A percentile compares a stretch with the other conserved stretches of the same genome.
Evolutionary conservation across 2,797 vertebrate species (phyloP).

Genomic region (Enteromius argenteus): DNA sequence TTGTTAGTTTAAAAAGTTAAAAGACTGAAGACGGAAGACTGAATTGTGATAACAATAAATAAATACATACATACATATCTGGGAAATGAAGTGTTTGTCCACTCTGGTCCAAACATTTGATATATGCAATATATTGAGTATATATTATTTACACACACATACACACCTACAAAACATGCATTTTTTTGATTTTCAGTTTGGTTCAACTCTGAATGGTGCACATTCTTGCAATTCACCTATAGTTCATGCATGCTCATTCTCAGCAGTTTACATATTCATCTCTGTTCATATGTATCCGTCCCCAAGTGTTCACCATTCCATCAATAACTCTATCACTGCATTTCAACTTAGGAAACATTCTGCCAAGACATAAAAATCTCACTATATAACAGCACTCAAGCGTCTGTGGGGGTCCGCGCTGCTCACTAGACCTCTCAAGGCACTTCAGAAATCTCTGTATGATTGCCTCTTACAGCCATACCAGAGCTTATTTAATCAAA

Average conservation of each 20-base stretch:
- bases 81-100: neutral
- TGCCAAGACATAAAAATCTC: slow-evolving; percentile 42
- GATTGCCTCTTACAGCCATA: slow-evolving; percentile 60
- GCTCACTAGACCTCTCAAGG: slow-evolving; percentile 47
- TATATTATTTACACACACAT: no score
- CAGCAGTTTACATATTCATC: slow-evolving; percentile 13
- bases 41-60: no score
- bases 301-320: slow-evolving; percentile 10
- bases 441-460: slow-evolving; percentile 51
- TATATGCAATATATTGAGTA: no score
- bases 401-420: neutral
- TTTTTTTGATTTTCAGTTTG: neutral
- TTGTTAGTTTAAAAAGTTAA: no score
- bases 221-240: neutral
- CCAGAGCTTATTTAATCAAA: slow-evolving; percentile 70
- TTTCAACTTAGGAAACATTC: neutral
- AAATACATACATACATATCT: no score
- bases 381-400: slow-evolving; percentile 47
- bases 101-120: neutral
- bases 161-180: neutral
- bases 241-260: neutral
- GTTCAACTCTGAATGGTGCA: neutral
- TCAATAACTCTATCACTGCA: slow-evolving; percentile 15
- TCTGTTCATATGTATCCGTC: neutral
- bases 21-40: no score